A percentile compares a stretch with the other conserved stretches of the same genome.
phyloP scores from a whole-genome alignment of 2,888 invertebrate species.

The Elmis aenea region DNA sequence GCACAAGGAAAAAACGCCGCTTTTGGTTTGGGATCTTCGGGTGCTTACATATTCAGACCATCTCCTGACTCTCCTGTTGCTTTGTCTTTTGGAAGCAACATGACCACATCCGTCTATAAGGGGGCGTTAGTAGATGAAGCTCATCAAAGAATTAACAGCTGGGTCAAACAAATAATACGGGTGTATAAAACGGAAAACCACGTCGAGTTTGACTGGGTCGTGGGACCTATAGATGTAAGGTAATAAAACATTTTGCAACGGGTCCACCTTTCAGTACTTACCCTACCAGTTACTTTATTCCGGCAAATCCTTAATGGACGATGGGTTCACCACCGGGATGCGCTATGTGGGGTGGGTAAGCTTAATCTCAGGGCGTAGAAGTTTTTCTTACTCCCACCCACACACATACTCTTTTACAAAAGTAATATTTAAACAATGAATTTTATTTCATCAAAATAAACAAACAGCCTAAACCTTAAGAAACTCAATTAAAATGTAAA shows the following conservation, averaged over 20 bases:
- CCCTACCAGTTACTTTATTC: too few species aligned
- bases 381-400: too few species aligned
- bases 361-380: too few species aligned
- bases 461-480: too few species aligned
- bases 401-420: too few species aligned
- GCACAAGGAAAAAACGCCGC: constrained; percentile 61
- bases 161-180: constrained; percentile 70
- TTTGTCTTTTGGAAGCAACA: constrained; percentile 35
- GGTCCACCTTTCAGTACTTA: too few species aligned
- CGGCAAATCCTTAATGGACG: too few species aligned
- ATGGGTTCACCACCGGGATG: too few species aligned
- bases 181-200: constrained; percentile 57
- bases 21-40: constrained; percentile 68
- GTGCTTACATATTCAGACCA: constrained; percentile 89
- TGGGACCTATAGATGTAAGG: constrained; percentile 68
- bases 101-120: constrained; percentile 37
- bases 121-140: constrained; percentile 72
- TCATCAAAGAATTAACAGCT: constrained; percentile 61
- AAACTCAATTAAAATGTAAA: too few species aligned
- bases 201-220: constrained; percentile 70
- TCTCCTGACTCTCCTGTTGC: constrained; percentile 49
- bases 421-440: too few species aligned
- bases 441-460: too few species aligned
- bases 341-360: too few species aligned
- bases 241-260: constrained; percentile 22